Base-by-base conservation (phyloP, 2,113 vertebrate species). In the Brachyistius frenatus region DNA sequence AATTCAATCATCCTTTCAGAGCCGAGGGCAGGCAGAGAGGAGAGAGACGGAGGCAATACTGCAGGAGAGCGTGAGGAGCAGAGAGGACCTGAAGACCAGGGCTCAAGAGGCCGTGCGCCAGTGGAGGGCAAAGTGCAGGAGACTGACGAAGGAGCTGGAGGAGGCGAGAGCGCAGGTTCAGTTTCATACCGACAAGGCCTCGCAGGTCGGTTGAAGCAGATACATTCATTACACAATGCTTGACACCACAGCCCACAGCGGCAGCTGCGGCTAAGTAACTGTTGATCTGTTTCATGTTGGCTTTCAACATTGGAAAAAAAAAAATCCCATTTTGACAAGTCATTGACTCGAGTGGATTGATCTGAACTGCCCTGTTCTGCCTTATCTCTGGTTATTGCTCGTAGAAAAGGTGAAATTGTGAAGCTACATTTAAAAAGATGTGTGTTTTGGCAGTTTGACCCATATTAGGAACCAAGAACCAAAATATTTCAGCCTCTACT, bases 101-200 rank as follows among this genome's bases (percentile, higher is more conserved):
- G 98, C 97, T 23, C 97, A 97, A 78, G 96, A 97, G 69, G 89
- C 95, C 5, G 92, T 99, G 63, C 91, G 92, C 47, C 96, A 96
- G 0, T 99, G 97, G 98, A 98, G 96, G 88, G 4, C 95, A 35
- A 97, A 96, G 83, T 96, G 95, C 88, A 96, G 92, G 90, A 96
- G 96, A 79, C 74, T 96, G 84, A 94, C 96, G 90, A 92, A 86
- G 66, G 94, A 95, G 15, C 41, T 96, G 78, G 95, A 96, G 79
- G 97, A 97, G 62, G 92, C 92, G 13, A 89, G 88, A 2, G 90
- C 93, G 64, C 84, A 89, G 37, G 78, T 92, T 47, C 90, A 68
- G 5, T 74, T 93, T 0, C 87, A 94, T 31, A 91, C 88, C 10
- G 93, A 96, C 46, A 95, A 94, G 88, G 94, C 94, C 36, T 92